phyloP scores from a whole-genome alignment of 2,113 vertebrate genomes.

The Aegithalos caudatus region DNA sequence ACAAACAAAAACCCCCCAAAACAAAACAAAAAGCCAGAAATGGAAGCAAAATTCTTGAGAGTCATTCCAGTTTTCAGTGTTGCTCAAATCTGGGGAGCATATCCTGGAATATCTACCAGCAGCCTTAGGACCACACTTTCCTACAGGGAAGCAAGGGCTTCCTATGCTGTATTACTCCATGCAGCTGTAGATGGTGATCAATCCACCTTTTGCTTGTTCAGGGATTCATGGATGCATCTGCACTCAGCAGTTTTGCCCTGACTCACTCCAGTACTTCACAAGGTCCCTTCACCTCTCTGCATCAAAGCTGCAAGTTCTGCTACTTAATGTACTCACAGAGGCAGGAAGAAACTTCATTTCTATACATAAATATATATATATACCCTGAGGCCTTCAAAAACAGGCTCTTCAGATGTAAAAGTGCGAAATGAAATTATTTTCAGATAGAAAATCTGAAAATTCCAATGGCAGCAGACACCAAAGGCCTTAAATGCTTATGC shows the following conservation, averaged over 20 bases:
- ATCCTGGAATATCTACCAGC: neutral
- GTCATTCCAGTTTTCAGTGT: neutral
- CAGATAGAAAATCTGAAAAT: neutral
- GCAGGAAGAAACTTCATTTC: neutral
- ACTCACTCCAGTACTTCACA: neutral
- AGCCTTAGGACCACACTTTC: neutral
- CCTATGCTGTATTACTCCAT: neutral
- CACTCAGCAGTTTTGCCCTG: neutral
- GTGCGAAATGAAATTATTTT: constrained; percentile 4
- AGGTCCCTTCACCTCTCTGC: neutral
- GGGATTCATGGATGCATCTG: neutral
- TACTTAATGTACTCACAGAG: neutral
- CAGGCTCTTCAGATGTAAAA: neutral
- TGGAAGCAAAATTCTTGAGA: neutral
- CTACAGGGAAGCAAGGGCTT: neutral
- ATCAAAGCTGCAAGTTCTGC: neutral
- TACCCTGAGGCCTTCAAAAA: neutral
- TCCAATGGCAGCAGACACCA: neutral
- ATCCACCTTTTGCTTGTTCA: neutral
- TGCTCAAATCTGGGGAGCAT: neutral
- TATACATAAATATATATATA: neutral
- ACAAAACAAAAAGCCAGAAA: neutral
- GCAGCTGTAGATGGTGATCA: neutral
- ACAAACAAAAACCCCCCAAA: neutral
- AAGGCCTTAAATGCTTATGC: neutral